Base-by-base conservation (phyloP, 2,888 invertebrate species). In the Hartigia nigra region DNA sequence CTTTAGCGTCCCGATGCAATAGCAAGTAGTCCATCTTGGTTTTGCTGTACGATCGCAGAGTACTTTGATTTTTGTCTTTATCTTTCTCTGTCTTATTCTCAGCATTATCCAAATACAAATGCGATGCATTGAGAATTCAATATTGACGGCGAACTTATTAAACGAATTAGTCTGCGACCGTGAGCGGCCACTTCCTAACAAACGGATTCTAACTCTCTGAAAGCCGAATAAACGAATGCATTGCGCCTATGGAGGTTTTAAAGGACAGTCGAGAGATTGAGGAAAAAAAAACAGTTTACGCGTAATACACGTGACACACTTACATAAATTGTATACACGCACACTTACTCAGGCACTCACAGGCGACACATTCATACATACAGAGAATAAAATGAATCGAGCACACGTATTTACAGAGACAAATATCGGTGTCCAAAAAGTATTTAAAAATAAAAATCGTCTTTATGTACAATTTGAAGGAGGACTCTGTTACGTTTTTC, bases 391-490 rank as follows among this genome's bases (percentile, higher is more conserved):
- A 55, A 55, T 55, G 55, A 55, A 23, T 55, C 55, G 55, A 55
- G 55, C 55, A 55, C 55, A 23, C 55, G 23, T 23, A 55, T 23
- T 55, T 14, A 23, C 55, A 55, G 55, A 55, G 55, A 87, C 87
- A 89, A 89, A 87, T 90, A 89, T 89, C 87, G 89, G 88, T 89
- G 90, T 90, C 89, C 90, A 90, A 88, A 86, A 90, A 89, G 87
- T 89, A 89, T 90, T 89, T 88, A 88, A 90, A 88, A 90, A 90
- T 89, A 90, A 90, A 90, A 89, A 88, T 90, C 89, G 88, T 90
- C 89, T 90, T 90, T 89, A 90, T 89, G 90, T 90, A 90, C 89
- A 90, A 90, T 89, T 89, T 89, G 84, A 89, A 89, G 83, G 81
- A 78, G 72, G 12, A n/a, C 77, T 80, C 82, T 39, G 74, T 37